Percentiles rank a stretch among this genome's conserved stretches.
These are phyloP conservation scores for Drosophila setifemur DNA, from an alignment of 1,140 invertebrate species.

Conservation along the genomic window DNA sequence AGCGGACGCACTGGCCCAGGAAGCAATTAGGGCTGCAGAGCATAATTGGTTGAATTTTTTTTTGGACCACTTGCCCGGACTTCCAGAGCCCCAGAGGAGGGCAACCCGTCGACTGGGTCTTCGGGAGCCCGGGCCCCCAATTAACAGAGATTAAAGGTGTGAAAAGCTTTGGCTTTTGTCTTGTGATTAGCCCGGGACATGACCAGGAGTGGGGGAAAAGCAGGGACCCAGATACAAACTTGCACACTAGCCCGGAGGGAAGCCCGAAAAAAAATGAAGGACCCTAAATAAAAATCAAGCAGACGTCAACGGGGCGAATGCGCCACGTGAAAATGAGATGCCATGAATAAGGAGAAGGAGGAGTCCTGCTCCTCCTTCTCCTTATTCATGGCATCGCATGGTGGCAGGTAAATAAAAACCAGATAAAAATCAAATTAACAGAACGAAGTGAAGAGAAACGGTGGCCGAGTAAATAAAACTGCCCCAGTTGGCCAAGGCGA, in stretches of 20 bases:
- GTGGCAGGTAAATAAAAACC: conserved; percentile 66
- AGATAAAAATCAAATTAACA: conserved; percentile 81
- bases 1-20: conserved; percentile 59
- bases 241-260: neutral
- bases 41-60: conserved; percentile 71
- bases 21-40: conserved; percentile 71
- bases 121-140: conserved; percentile 6
- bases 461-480: conserved; percentile 72
- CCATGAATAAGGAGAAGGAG: conserved; percentile 4
- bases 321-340: conserved; percentile 60
- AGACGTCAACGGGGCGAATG: conserved; percentile 47
- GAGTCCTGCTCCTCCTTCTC: conserved; percentile 4
- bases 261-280: conserved; percentile 32
- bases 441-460: conserved; percentile 50
- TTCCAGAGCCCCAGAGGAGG: no score
- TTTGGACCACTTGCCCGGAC: no score
- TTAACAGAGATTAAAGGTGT: conserved; percentile 44
- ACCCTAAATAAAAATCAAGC: conserved; percentile 60
- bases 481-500: conserved; percentile 31
- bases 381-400: conserved; percentile 37
- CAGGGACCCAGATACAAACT: conserved; percentile 6
- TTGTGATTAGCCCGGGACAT: conserved; percentile 33
- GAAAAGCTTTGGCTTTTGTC: conserved; percentile 54
- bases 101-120: no score
- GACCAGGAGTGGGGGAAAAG: neutral